A percentile compares a stretch with the other conserved stretches of the same genome.
These are phyloP conservation scores for Sorex araneus DNA, from an alignment of 2,113 vertebrate genomes.

Conservation along the genomic window DNA sequence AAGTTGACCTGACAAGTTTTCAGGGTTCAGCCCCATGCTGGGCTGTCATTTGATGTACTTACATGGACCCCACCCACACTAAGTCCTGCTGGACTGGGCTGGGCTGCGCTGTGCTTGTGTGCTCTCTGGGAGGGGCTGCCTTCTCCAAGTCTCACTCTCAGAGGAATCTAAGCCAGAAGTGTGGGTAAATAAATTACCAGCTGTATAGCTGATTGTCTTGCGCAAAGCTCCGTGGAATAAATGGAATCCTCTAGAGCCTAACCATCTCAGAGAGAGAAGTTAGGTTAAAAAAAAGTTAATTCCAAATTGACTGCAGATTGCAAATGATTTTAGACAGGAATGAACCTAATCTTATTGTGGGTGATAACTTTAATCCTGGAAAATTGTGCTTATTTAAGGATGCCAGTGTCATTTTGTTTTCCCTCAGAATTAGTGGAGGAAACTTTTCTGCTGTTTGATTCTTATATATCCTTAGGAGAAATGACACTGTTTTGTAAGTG, in stretches of 20 bases:
- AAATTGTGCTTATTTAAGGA: slow-evolving; percentile 68
- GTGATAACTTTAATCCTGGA: slow-evolving; percentile 64
- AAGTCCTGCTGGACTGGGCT: slow-evolving; percentile 55
- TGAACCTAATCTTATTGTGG: slow-evolving; percentile 72
- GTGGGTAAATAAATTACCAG: slow-evolving; percentile 67
- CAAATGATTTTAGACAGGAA: slow-evolving; percentile 62
- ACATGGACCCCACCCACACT: slow-evolving; percentile 68
- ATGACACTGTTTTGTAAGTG: slow-evolving; percentile 44
- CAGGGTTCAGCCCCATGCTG: slow-evolving; percentile 24
- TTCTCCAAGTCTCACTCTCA: slow-evolving; percentile 51
- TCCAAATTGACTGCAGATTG: slow-evolving; percentile 65
- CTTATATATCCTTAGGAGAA: slow-evolving; percentile 66
- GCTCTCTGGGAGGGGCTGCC: slow-evolving; percentile 77
- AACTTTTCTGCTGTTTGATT: slow-evolving; percentile 66
- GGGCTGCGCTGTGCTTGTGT: slow-evolving; percentile 47
- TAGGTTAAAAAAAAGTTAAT: slow-evolving; percentile 75
- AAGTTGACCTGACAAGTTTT: background rate
- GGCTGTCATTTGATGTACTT: slow-evolving; percentile 56
- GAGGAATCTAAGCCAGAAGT: slow-evolving; percentile 63
- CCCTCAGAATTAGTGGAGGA: slow-evolving; percentile 61
- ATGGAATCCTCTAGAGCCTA: slow-evolving; percentile 54
- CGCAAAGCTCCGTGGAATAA: slow-evolving; percentile 62
- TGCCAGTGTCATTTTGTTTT: slow-evolving; percentile 75
- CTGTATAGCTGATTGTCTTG: slow-evolving; percentile 62
- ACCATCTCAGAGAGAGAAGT: slow-evolving; percentile 66